Evolutionary conservation across 2,888 invertebrate genomes (phyloP), one percentile per base, ranked within the genome.

Genomic region (Scrobipalpa costella): DNA sequence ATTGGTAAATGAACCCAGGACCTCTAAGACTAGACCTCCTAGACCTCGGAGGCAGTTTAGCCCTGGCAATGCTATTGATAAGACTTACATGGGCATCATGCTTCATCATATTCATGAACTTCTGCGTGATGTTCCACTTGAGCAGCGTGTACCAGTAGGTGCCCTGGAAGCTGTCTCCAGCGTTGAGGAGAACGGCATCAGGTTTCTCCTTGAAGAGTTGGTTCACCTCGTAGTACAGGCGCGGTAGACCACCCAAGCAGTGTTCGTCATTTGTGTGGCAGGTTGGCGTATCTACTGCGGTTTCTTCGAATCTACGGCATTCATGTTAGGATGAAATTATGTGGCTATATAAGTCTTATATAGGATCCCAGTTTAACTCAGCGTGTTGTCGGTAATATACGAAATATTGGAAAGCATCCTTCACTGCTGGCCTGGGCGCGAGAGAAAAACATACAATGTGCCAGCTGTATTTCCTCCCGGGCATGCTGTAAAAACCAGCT

Each of bases 151-250:
- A 96, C 95, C 96, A 97, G n/a, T 96, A 90, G 0, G 96, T 96
- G 0, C 97, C 97, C 79, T 96, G 96, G 80, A 94, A 97, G 78
- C 95, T 95, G 82, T 97, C 97, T 0, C 97, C 97, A 0, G 95
- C 97, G 77, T 97, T 96, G 63, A 97, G 83, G 40, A 96, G 93
- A 19, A 97, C 81, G 0, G 95, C 91, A 66, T 95, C 82, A 0
- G 92, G 92, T 67, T 94, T 92, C 68, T 85, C 77, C 1, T 80
- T 71, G 44, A 86, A 82, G 2, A 93, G 83, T 0, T 87, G 79
- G 8, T 86, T 85, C 19, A 94, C 92, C 60, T 93, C 92, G 21
- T 93, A 84, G 69, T 93, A 94, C 0, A 95, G 86, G 0, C 95
- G 90, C 0, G 95, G 93, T 71, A 95, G 93, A 0, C 95, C 95